These are phyloP conservation scores for Nothocercus nigrocapillus DNA, from an alignment of 2,113 vertebrate species.

Conservation along the genomic window DNA sequence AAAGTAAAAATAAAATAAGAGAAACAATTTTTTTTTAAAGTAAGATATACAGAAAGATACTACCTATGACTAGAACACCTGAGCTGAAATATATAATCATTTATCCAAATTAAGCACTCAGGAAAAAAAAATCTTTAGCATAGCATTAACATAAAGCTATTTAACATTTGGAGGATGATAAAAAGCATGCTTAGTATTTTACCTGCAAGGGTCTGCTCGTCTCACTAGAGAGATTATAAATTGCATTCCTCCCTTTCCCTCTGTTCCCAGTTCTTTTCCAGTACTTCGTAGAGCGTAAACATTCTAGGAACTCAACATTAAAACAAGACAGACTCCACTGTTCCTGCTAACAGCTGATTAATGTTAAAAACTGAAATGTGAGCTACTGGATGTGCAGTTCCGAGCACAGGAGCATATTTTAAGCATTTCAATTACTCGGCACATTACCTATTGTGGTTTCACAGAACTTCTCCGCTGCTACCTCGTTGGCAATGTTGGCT, in stretches of 20 bases:
- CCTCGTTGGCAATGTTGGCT: slow-evolving; percentile 93
- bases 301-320: neutral
- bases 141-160: neutral
- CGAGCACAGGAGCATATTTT: neutral
- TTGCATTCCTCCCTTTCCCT: neutral
- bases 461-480: slow-evolving; percentile 93
- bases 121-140: neutral
- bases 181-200: neutral
- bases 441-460: slow-evolving; percentile 92
- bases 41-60: neutral
- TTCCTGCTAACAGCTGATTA: neutral
- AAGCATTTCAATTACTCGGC: neutral
- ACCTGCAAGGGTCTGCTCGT: neutral
- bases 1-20: neutral
- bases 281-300: neutral
- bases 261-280: neutral
- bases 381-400: neutral
- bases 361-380: neutral
- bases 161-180: neutral
- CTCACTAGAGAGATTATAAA: neutral
- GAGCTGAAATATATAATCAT: neutral
- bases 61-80: neutral
- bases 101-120: neutral
- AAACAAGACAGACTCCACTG: neutral
- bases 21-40: neutral